A percentile compares a stretch with the other conserved stretches of the same genome.
Evolutionary conservation across 1,140 invertebrate genomes (phyloP).

Genomic region (Uloborus diversus): DNA sequence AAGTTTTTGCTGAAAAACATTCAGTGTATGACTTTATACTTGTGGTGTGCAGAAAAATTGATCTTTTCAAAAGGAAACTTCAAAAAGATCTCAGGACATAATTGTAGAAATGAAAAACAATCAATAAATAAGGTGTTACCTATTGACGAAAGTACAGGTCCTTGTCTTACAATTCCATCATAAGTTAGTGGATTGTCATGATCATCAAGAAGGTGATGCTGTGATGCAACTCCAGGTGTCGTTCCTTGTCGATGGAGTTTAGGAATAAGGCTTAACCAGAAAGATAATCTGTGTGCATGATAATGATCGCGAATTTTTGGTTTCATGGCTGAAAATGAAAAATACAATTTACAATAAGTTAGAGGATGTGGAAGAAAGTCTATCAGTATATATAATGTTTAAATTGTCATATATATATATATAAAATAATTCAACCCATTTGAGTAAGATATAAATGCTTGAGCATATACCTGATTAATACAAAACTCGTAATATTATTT

Average conservation of each 20-base stretch:
- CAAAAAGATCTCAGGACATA: no score
- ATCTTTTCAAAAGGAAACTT: no score
- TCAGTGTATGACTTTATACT: no score
- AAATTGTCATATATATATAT: background rate
- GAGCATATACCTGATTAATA: no score
- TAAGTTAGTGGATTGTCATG: conserved; percentile 65
- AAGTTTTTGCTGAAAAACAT: no score
- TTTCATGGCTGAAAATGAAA: conserved; percentile 74
- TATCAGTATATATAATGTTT: background rate
- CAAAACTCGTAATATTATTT: no score
- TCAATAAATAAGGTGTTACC: no score
- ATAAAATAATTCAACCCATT: background rate
- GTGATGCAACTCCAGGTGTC: conserved; percentile 65
- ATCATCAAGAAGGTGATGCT: conserved; percentile 85
- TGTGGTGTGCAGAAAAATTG: no score
- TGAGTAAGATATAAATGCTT: no score
- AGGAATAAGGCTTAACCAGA: conserved; percentile 94
- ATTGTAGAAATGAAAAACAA: no score
- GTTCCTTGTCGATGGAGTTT: conserved; percentile 88
- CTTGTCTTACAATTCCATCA: conserved; percentile 67
- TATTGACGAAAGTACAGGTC: conserved; percentile 8
- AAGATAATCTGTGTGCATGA: conserved; percentile 89
- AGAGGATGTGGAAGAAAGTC: background rate
- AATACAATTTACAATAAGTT: background rate
- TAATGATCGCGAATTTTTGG: conserved; percentile 93